phyloP scores from a whole-genome alignment of 2,888 invertebrate species.

The Lissocephala sabroskyi region DNA sequence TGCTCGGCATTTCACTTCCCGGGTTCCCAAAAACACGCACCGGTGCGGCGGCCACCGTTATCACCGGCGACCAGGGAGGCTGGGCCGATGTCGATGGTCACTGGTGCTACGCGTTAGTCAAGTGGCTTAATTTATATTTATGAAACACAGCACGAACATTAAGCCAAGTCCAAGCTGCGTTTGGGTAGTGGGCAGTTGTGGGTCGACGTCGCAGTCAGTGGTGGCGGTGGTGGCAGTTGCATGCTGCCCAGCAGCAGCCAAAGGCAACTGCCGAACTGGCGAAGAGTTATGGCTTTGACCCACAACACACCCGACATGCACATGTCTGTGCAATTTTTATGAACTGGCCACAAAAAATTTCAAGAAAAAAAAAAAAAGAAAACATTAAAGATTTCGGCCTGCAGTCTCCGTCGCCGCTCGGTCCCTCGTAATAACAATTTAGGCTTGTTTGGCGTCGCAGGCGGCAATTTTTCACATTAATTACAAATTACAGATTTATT shows the following conservation, averaged over 20 bases:
- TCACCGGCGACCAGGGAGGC: too few relatives aligned
- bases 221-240: slow-evolving; percentile 1
- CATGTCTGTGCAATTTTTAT: slow-evolving; percentile 42
- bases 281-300: slow-evolving; percentile 66
- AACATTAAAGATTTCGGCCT: background rate
- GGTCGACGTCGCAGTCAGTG: too few relatives aligned
- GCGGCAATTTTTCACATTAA: slow-evolving; percentile 66
- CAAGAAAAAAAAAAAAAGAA: background rate
- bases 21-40: slow-evolving; percentile 6
- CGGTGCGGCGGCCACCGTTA: background rate
- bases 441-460: slow-evolving; percentile 61
- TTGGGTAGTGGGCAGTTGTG: background rate
- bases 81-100: too few relatives aligned
- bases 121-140: slow-evolving; percentile 62
- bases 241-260: slow-evolving; percentile 23
- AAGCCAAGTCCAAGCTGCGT: background rate
- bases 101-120: slow-evolving; percentile 52
- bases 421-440: slow-evolving; percentile 57
- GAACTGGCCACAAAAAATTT: slow-evolving; percentile 16
- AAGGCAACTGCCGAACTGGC: slow-evolving; percentile 42
- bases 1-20: slow-evolving; percentile 47
- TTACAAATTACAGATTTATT: slow-evolving; percentile 68
- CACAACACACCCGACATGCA: slow-evolving; percentile 34
- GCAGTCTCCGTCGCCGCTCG: slow-evolving; percentile 2
- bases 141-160: slow-evolving; percentile 50